Evolutionary conservation across 2,113 vertebrate species (phyloP), one percentile per base, ranked within the genome.

Genomic region (Piprites chloris): DNA sequence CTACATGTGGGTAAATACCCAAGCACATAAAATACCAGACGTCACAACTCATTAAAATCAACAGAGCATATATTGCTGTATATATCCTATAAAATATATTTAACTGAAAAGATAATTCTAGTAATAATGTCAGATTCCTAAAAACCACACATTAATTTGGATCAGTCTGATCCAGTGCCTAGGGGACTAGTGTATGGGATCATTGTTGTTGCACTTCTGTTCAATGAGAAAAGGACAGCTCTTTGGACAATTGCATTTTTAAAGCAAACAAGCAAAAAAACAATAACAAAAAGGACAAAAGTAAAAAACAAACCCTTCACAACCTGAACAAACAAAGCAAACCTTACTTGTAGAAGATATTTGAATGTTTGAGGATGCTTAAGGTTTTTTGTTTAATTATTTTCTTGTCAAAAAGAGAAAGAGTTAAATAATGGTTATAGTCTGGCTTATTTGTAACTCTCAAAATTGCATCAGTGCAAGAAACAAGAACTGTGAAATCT

Each of bases 11-110:
- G 98, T 98, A 98, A 98, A 98, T 98, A 98, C 97, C 98, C 98
- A 97, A 98, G 98, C 98, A 98, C 98, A 97, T 98, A 98, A 98
- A 98, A 98, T 98, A 98, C 95, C 95, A 98, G 96, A 97, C 97
- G 97, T 98, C 98, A 98, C 97, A 98, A 98, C 98, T 98, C 98
- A 98, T 98, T 98, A 98, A 98, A 99, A 98, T 98, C 98, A 98
- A 97, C 97, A 97, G 98, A 98, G 98, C 98, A 98, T 98, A 98
- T 97, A 98, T 97, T 96, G 96, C 95, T 95, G 96, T 97, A 98
- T 98, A 98, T 98, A 98, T 96, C 96, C 97, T 97, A 98, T 98
- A 98, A 98, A 98, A 98, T 97, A 98, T 68, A 46, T 98, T 97
- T 97, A 98, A 98, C 98, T 97, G 97, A 98, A 98, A 98, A 97